Evolutionary conservation across 2,797 vertebrate species (phyloP).

Genomic region (Mergus octosetaceus): DNA sequence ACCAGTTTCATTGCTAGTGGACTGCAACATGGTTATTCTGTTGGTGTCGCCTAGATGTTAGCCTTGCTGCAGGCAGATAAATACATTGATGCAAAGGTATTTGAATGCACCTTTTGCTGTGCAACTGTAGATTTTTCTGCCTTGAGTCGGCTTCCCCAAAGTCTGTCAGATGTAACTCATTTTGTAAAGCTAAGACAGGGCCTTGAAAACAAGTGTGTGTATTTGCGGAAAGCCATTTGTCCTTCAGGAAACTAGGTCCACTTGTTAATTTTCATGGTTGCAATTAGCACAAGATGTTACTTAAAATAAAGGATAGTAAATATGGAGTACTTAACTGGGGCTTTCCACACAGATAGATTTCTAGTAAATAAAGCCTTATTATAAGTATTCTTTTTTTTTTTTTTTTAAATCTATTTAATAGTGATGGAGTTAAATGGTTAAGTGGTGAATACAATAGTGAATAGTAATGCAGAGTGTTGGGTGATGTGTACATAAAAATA

Average conservation of each 20-base stretch:
- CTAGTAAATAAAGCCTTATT: not conserved
- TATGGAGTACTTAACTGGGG: not conserved
- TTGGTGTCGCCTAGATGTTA: not conserved
- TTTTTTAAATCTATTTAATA: not conserved
- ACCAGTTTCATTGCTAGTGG: not conserved
- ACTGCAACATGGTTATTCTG: not conserved
- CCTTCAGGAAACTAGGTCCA: constrained; percentile 11
- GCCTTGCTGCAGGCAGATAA: not conserved
- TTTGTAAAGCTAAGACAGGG: constrained; percentile 19
- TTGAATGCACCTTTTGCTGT: not conserved
- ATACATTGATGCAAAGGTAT: not conserved
- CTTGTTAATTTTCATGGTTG: constrained; percentile 27
- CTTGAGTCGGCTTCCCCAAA: not conserved
- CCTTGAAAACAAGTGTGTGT: not conserved
- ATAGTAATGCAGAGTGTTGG: not conserved
- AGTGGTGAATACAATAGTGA: not conserved
- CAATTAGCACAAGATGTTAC: constrained; percentile 47
- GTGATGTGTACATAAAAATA: not conserved
- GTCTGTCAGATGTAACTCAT: not conserved
- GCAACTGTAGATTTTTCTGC: not conserved
- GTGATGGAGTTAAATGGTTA: not conserved
- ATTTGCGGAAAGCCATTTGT: not conserved
- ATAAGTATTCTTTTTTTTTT: not conserved
- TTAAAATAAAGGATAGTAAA: constrained; percentile 51
- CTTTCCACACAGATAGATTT: not conserved